These are phyloP conservation scores for Nymphicus hollandicus DNA, from an alignment of 2,113 vertebrate genomes.

Conservation along the genomic window DNA sequence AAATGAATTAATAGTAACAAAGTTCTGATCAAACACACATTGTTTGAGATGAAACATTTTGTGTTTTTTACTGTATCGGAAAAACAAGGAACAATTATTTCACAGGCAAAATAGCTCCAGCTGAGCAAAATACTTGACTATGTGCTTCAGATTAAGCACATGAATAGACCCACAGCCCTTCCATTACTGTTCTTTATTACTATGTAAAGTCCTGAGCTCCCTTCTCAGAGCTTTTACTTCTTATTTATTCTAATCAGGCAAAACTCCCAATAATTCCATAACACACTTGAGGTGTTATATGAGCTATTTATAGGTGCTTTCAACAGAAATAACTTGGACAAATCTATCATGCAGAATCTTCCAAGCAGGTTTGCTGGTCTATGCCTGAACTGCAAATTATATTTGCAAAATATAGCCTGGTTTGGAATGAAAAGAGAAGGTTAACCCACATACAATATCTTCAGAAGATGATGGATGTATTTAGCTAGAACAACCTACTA, in stretches of 20 bases:
- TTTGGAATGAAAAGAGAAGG: not conserved
- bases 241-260: constrained; percentile 34
- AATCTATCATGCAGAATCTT: not conserved
- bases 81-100: not conserved
- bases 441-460: not conserved
- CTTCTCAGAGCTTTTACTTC: constrained; percentile 4
- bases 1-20: not conserved
- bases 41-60: not conserved
- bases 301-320: constrained; percentile 34
- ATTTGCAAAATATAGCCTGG: not conserved
- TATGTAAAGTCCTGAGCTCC: not conserved
- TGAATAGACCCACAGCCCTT: not conserved
- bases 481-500: not conserved
- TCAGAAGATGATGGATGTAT: not conserved
- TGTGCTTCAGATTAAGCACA: not conserved
- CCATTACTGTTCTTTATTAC: not conserved
- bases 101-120: not conserved
- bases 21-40: not conserved
- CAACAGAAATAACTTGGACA: constrained; percentile 51
- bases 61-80: not conserved
- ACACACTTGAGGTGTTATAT: not conserved
- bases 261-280: constrained; percentile 13
- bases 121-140: not conserved
- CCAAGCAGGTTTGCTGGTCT: not conserved
- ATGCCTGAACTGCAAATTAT: not conserved